These are phyloP conservation scores for Mesopsocus fuscifrons DNA, from an alignment of 2,888 invertebrate species.

Conservation along the genomic window DNA sequence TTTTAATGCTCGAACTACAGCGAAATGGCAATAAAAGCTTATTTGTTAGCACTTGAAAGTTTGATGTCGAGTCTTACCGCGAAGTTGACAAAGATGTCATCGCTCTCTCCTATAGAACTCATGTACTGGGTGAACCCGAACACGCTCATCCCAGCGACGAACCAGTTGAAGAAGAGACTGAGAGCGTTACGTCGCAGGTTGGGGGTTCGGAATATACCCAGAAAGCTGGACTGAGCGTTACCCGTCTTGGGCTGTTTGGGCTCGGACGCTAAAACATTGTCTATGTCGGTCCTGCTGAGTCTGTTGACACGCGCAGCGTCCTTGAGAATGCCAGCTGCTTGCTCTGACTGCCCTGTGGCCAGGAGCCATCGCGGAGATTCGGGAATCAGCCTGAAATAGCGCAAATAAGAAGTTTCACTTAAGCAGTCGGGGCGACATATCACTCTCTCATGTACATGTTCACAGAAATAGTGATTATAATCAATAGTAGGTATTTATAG, in stretches of 20 bases:
- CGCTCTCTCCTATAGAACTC: slow-evolving; percentile 31
- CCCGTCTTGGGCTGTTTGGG: slow-evolving; percentile 14
- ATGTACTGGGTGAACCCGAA: slow-evolving; percentile 39
- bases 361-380: slow-evolving; percentile 28
- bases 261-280: slow-evolving; percentile 4
- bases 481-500: too few species aligned
- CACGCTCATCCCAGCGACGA: slow-evolving; percentile 34
- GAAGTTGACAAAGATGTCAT: slow-evolving; percentile 30
- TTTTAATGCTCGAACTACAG: too few species aligned
- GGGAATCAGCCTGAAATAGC: slow-evolving; percentile 20
- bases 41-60: too few species aligned
- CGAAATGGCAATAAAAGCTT: too few species aligned
- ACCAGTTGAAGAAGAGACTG: slow-evolving; percentile 34
- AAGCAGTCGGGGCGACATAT: too few species aligned
- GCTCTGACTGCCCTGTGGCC: slow-evolving; percentile 21
- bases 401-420: too few species aligned
- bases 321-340: slow-evolving; percentile 22
- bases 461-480: too few species aligned
- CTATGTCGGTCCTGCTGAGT: slow-evolving; percentile 2
- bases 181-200: slow-evolving; percentile 31
- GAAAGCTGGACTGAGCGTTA: slow-evolving; percentile 23
- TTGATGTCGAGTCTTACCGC: too few species aligned
- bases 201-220: slow-evolving; percentile 28
- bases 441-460: too few species aligned
- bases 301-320: slow-evolving; percentile 20